Base-by-base conservation (phyloP, 2,113 vertebrate genomes). In the Trinectes maculatus region DNA sequence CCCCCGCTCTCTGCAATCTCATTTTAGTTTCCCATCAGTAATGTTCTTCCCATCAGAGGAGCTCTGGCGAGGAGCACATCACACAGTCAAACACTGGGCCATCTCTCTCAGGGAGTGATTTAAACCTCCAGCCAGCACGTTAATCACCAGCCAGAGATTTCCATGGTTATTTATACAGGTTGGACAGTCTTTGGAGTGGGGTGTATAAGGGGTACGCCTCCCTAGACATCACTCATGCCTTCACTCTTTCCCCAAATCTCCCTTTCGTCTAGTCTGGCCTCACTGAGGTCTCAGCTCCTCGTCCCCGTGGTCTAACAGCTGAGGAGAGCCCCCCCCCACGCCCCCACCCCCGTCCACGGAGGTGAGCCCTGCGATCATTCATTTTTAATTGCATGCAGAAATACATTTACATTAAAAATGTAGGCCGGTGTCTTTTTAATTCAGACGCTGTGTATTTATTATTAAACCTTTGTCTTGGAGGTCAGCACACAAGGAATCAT, bases 361-460 rank as follows among this genome's bases (percentile, higher is more conserved):
- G 83, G 69, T 89, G 81, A 87, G 62, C 64, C 59, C 73, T 55
- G 40, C 60, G 78, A 85, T 91, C 89, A 92, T 93, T 74, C 69
- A 93, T 93, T 89, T 93, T 93, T 91, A 90, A 93, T 89, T 83
- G 53, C 86, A 89, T 89, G 86, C 88, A 91, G 91, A 92, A 89
- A 89, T 85, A 91, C 88, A 92, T 91, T 92, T 92, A 85, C 92
- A 92, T 93, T 87, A 93, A 93, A 93, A 90, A 93, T 92, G 89
- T 57, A 92, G 87, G 85, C 77, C 58, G 49, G 85, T 85, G 87
- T 93, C 90, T 91, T 92, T 90, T 90, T 91, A 90, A 92, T 92
- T 91, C 90, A 90, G 83, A 92, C 88, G 85, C 64, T 40, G 77
- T 89, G 87, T 91, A 93, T 93, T 91, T 89, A 92, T 92, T 92